Conservation (phyloP, 2,797 vertebrate species). For the Scleropages formosus region DNA sequence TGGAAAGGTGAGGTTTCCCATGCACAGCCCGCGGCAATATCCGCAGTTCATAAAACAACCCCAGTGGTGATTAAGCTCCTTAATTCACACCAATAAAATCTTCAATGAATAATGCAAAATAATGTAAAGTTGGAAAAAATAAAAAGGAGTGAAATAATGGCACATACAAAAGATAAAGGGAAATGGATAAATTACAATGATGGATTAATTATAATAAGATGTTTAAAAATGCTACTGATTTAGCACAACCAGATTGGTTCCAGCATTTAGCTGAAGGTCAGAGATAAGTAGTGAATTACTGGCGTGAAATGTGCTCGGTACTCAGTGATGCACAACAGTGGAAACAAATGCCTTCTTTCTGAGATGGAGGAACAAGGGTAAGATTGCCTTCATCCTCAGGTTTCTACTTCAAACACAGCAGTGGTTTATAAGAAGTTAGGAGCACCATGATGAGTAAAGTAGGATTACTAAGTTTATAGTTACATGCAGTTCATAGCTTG, state of each 20-base stretch:
- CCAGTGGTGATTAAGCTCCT: constrained; percentile 24
- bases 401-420: not conserved
- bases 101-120: constrained; percentile 27
- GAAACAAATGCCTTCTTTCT: not conserved
- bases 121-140: not conserved
- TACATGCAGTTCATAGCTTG: no score
- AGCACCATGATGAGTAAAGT: not conserved
- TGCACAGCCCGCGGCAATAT: not conserved
- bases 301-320: constrained; percentile 11
- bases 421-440: not conserved
- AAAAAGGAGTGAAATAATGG: not conserved
- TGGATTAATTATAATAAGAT: constrained; percentile 16
- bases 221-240: constrained; percentile 6
- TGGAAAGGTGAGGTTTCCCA: not conserved
- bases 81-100: constrained; percentile 22
- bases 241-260: constrained; percentile 8
- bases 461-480: not conserved
- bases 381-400: not conserved
- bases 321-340: not conserved
- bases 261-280: constrained; percentile 19
- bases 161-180: not conserved
- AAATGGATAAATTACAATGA: not conserved
- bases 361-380: not conserved
- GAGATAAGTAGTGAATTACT: not conserved
- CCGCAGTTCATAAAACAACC: constrained; percentile 16